Evolutionary conservation across 2,888 invertebrate genomes (phyloP).

Genomic region (Ariolimax columbianus): DNA sequence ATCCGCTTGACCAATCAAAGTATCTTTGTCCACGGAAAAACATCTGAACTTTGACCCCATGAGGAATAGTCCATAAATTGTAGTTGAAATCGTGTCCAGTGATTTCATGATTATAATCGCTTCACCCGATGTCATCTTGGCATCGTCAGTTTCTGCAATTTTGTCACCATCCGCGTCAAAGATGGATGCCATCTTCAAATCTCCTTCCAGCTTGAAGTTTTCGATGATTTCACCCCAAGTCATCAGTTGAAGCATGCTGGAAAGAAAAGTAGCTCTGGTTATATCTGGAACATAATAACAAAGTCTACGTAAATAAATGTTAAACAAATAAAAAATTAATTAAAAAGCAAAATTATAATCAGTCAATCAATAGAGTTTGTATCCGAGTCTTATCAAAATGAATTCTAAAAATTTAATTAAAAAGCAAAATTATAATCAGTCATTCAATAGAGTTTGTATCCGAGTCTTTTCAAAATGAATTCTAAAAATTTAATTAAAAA

Average conservation of each 20-base stretch:
- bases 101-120: constrained; percentile 46
- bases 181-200: constrained; percentile 58
- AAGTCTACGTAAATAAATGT: background rate
- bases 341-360: too few relatives aligned
- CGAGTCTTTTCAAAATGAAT: too few relatives aligned
- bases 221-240: constrained; percentile 59
- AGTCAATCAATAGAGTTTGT: too few relatives aligned
- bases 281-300: background rate
- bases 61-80: constrained; percentile 53
- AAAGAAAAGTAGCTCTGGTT: background rate
- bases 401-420: too few relatives aligned
- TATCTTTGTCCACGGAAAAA: constrained; percentile 53
- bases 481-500: too few relatives aligned
- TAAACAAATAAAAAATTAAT: too few relatives aligned
- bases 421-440: too few relatives aligned
- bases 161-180: constrained; percentile 55
- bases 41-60: constrained; percentile 54
- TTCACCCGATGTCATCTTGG: constrained; percentile 48
- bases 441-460: too few relatives aligned
- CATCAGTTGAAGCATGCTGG: constrained; percentile 59
- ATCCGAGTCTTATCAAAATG: too few relatives aligned
- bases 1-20: constrained; percentile 53
- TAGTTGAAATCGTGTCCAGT: constrained; percentile 37
- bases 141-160: constrained; percentile 53
- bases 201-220: constrained; percentile 55